Evolutionary conservation across 1,140 invertebrate genomes (phyloP), one percentile per base, ranked within the genome.

Genomic region (Drosophila carrolli): DNA sequence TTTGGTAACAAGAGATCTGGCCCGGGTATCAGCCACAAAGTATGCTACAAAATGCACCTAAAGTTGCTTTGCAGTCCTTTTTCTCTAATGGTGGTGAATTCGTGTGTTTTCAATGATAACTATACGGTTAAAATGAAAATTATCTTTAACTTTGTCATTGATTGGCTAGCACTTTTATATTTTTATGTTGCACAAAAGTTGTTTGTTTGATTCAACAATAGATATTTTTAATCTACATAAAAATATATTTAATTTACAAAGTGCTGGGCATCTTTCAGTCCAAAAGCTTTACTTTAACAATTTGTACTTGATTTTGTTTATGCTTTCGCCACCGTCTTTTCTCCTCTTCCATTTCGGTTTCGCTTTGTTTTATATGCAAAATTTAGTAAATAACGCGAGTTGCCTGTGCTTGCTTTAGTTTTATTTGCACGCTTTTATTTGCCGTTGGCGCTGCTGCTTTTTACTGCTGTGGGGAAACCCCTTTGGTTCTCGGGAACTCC

Each of bases 371-470:
- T 77, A 73, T 89, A 83, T 89, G 83, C 67, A 88, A 88, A 86
- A 83, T 88, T 83, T 88, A 88, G 83, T 80, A 88, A 88, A 88
- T 89, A 88, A 61, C 84, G 84, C 80, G 68, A 47, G 74, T 88
- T 75, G 74, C 66, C 55, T 60, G 61, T 83, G 68, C 83, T 88
- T 88, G 63, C 72, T 88, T 89, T 88, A 88, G 79, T 88, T 89
- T 88, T 88, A 88, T 88, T 83, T 86, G 71, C 70, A 60, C 71
- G 71, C 66, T 86, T 86, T 86, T 86, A 86, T 85, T 85, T 85
- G 81, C 79, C 66, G 63, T 71, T 72, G 73, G 29, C 68, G 68
- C 55, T 73, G 75, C 86, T 88, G 79, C 67, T 79, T 86, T 86
- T 88, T 88, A 78, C 71, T 77, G 78, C 78, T 76, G 40, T 44